Conservation (phyloP, 1,140 invertebrate species). For the Battus philenor region DNA sequence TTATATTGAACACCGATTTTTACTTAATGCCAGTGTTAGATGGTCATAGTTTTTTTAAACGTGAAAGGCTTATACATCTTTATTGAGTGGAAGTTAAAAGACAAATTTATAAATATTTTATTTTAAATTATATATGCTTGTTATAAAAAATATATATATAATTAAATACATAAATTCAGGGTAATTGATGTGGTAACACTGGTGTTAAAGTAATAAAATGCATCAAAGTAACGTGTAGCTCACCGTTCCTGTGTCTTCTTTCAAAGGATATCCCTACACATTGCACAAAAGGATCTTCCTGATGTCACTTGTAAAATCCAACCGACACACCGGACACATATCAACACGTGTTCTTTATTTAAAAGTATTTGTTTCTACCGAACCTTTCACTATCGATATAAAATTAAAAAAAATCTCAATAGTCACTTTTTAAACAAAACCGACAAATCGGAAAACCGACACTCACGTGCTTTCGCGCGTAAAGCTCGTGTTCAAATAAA, state of each 20-base stretch:
- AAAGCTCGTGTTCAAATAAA: slow-evolving; percentile 67
- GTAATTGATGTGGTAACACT: too few species aligned
- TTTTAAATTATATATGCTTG: too few species aligned
- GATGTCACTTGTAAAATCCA: slow-evolving; percentile 42
- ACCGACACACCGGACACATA: slow-evolving; percentile 43
- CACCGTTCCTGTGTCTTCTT: slow-evolving; percentile 42
- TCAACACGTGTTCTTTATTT: slow-evolving; percentile 26
- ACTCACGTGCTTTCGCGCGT: slow-evolving; percentile 65
- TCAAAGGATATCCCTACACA: slow-evolving; percentile 46
- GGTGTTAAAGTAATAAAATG: too few species aligned
- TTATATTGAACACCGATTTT: too few species aligned
- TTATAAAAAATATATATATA: not conserved
- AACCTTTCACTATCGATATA: slow-evolving; percentile 11
- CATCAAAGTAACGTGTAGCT: slow-evolving; percentile 23
- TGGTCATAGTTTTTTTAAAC: too few species aligned
- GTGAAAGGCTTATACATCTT: too few species aligned
- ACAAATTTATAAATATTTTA: too few species aligned
- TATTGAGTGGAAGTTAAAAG: too few species aligned
- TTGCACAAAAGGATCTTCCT: slow-evolving; percentile 44
- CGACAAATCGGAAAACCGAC: slow-evolving; percentile 29
- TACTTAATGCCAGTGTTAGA: too few species aligned
- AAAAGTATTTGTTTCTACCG: not conserved
- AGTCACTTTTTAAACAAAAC: slow-evolving; percentile 25
- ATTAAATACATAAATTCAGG: not conserved
- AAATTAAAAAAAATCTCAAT: slow-evolving; percentile 19